Evolutionary conservation across 1,140 invertebrate species (phyloP), one percentile per base, ranked within the genome.

Genomic region (Bradysia coprophila): DNA sequence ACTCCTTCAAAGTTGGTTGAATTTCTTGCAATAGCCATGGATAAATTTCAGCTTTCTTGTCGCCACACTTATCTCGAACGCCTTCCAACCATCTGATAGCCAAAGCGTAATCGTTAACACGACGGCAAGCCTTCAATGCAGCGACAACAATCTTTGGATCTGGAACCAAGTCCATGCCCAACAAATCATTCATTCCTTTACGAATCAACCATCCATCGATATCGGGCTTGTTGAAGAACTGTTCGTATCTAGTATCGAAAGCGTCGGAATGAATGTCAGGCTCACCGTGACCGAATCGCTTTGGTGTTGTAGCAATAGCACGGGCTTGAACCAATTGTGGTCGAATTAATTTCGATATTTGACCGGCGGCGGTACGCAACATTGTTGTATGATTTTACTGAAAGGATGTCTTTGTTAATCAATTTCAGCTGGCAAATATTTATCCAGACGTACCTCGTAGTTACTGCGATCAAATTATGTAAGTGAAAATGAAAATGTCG

Each of bases 161-260:
- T 4, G 95, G 93, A 32, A 99, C 77, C 48, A 90, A 67, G 70
- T 99, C 94, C 74, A 86, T 81, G 51, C 81, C 85, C 64, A 77
- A 69, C 24, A 86, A 55, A 57, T 85, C 78, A 51, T 82, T 84
- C 73, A 85, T 81, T 22, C 72, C 81, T 59, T 91, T 86, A 19
- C 95, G 76, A 46, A 94, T 73, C 68, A 96, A 90, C 95, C 95
- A 98, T 32, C 81, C 80, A 67, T 98, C 94, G 57, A 98, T 89
- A 50, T 96, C 84, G 33, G 73, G 69, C 39, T 86, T 73, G 57
- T 76, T 86, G 66, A 98, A 92, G 62, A 77, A 96, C 19, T 75
- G 71, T 58, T 82, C 78, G 62, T 84, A 93, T 55, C 84, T 68
- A 18, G 65, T 61, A 56, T 83, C 78, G 54, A 83, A 81, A 51